Evolutionary conservation across 2,888 invertebrate genomes (phyloP).

Genomic region (Clistopyga incitator): DNA sequence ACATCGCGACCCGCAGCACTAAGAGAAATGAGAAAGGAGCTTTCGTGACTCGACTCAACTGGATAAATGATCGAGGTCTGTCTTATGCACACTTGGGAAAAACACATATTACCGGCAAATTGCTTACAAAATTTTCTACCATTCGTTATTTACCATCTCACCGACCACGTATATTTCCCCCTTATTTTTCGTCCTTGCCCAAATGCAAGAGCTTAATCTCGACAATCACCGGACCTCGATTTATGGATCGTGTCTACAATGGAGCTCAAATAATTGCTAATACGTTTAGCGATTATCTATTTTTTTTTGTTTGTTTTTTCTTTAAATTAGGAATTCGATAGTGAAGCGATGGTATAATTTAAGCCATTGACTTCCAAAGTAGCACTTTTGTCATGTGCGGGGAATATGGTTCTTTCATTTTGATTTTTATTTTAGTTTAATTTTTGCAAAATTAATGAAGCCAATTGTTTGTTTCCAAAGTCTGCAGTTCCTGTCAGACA

Average conservation of each 20-base stretch:
- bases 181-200: background rate
- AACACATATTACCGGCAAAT: conserved; percentile 30
- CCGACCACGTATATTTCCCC: background rate
- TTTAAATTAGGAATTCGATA: no score
- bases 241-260: background rate
- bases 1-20: conserved; percentile 6
- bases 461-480: no score
- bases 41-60: conserved; percentile 41
- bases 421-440: no score
- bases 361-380: no score
- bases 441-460: no score
- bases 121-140: conserved; percentile 30
- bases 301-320: no score
- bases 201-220: background rate
- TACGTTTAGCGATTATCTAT: background rate
- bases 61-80: conserved; percentile 47
- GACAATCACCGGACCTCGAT: no score
- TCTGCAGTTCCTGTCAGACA: no score
- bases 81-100: conserved; percentile 6
- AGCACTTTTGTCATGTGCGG: no score
- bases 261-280: background rate
- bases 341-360: no score
- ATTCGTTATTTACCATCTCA: conserved; percentile 26
- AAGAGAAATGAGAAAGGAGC: conserved; percentile 22
- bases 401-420: no score